phyloP scores from a whole-genome alignment of 1,140 invertebrate genomes.

The Drosophila gunungcola region DNA sequence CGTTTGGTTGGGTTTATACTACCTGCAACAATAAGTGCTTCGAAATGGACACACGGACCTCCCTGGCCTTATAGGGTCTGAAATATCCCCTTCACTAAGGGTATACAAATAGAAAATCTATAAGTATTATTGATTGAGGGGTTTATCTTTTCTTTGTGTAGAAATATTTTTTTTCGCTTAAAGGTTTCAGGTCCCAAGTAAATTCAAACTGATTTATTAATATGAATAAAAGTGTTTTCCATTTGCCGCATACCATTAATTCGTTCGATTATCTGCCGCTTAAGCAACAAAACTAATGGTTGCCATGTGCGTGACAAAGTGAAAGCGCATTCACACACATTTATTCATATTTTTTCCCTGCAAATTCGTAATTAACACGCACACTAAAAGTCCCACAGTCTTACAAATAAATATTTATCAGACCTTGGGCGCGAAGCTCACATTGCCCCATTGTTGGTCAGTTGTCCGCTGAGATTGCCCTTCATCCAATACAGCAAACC shows the following conservation, averaged over 20 bases:
- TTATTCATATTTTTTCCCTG: constrained; percentile 69
- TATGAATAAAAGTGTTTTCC: constrained; percentile 69
- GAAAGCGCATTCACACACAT: constrained; percentile 53
- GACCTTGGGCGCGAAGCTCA: constrained; percentile 46
- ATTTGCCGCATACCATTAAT: constrained; percentile 66
- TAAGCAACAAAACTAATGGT: constrained; percentile 58
- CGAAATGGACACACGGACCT: no score
- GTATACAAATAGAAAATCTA: no score
- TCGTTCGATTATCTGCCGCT: constrained; percentile 67
- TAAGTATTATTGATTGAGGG: no score
- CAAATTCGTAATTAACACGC: constrained; percentile 76
- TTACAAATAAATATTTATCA: constrained; percentile 76
- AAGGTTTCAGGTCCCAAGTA: neutral
- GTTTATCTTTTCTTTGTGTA: no score
- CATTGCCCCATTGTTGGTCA: constrained; percentile 9
- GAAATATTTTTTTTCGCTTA: no score
- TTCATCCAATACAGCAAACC: no score
- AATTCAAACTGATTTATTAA: constrained; percentile 47
- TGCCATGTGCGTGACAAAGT: constrained; percentile 55
- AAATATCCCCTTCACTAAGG: no score
- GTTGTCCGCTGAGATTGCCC: no score
- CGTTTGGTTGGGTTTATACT: no score
- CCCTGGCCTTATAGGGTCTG: no score
- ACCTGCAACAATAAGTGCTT: no score
- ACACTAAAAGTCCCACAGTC: constrained; percentile 19